Conservation (phyloP, 2,113 vertebrate species). For the Colistium nudipinnis region DNA sequence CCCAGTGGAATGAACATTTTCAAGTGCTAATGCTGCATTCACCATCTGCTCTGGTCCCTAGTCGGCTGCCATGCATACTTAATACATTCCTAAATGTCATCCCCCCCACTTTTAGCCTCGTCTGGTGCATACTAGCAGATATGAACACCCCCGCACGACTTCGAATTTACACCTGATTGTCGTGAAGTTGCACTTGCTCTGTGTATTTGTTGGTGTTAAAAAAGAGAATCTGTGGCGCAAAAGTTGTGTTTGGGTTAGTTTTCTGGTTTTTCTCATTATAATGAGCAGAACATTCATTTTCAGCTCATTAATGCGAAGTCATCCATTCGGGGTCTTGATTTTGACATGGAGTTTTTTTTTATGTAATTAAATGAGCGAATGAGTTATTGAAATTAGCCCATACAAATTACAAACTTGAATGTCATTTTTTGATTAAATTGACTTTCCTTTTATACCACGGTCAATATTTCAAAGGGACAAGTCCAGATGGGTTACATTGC, state of each 20-base stretch:
- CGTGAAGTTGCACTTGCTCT: neutral
- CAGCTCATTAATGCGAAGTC: neutral
- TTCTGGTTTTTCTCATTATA: neutral
- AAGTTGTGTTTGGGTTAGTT: neutral
- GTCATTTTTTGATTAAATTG: too few relatives aligned
- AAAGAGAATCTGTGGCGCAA: neutral
- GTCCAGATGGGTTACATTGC: too few relatives aligned
- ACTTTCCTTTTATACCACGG: too few relatives aligned
- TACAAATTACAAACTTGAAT: too few relatives aligned
- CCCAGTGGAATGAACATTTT: conserved; percentile 9
- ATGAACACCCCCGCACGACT: conserved; percentile 13
- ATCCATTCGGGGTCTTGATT: neutral
- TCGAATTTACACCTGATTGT: neutral
- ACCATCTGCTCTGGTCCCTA: conserved; percentile 34
- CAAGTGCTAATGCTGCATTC: conserved; percentile 2
- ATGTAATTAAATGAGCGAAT: neutral
- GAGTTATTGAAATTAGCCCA: neutral
- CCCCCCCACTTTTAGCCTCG: neutral
- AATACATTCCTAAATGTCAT: conserved; percentile 49
- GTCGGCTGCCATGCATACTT: conserved; percentile 15
- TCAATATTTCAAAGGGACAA: too few relatives aligned
- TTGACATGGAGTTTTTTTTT: neutral
- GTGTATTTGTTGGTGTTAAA: neutral
- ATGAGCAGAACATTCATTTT: conserved; percentile 6
- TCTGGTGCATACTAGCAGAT: conserved; percentile 7